These are phyloP conservation scores for Melipona bicolor DNA, from an alignment of 2,888 invertebrate genomes.

Conservation along the genomic window DNA sequence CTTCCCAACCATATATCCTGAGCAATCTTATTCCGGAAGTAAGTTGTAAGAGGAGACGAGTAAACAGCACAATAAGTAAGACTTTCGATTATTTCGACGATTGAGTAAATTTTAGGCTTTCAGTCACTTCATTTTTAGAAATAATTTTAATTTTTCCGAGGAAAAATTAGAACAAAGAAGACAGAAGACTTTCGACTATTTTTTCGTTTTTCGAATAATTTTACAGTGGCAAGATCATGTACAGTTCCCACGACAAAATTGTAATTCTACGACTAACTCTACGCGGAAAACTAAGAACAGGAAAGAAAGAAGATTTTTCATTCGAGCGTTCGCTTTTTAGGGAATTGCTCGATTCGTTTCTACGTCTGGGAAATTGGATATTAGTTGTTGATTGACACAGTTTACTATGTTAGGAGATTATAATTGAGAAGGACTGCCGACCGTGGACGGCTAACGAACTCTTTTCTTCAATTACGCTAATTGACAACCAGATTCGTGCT, in stretches of 20 bases:
- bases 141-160: too few relatives aligned
- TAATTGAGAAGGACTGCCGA: not conserved
- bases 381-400: not conserved
- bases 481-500: not conserved
- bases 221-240: too few relatives aligned
- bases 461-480: not conserved
- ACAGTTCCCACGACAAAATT: too few relatives aligned
- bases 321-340: too few relatives aligned
- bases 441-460: not conserved
- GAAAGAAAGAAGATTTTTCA: too few relatives aligned
- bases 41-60: not conserved
- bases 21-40: constrained; percentile 2
- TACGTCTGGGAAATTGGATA: too few relatives aligned
- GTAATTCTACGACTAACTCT: too few relatives aligned
- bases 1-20: constrained; percentile 5
- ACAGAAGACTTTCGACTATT: too few relatives aligned
- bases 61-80: not conserved
- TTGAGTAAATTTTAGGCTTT: not conserved
- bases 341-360: too few relatives aligned
- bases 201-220: too few relatives aligned
- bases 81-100: not conserved
- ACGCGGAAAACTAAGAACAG: too few relatives aligned
- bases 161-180: too few relatives aligned
- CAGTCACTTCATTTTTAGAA: not conserved
- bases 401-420: not conserved